Percentiles rank a stretch among this genome's conserved stretches.
phyloP scores from a whole-genome alignment of 2,888 invertebrate genomes.

The Sesia apiformis region DNA sequence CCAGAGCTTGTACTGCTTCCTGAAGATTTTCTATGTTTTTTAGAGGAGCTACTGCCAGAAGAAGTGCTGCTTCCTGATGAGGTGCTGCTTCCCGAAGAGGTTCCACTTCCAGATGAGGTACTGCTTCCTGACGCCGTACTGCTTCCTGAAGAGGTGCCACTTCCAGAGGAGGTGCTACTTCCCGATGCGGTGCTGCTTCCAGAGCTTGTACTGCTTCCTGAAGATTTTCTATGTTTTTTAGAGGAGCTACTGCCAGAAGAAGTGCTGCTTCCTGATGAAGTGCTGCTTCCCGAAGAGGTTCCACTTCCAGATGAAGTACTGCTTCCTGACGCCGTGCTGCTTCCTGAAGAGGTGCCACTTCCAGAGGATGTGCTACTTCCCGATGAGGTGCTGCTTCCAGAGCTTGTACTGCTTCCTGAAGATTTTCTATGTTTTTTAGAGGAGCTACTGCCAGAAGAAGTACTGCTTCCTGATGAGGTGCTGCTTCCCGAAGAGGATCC shows the following conservation, averaged over 20 bases:
- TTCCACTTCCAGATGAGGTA: no score
- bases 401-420: not conserved
- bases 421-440: not conserved
- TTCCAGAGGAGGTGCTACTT: not conserved
- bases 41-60: not conserved
- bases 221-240: not conserved
- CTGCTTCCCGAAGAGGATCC: not conserved
- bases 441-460: not conserved
- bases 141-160: not conserved
- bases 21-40: not conserved
- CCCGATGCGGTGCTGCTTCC: not conserved
- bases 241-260: not conserved
- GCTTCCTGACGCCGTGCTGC: no score
- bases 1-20: not conserved
- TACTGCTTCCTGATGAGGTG: not conserved
- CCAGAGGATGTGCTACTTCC: not conserved
- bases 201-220: not conserved
- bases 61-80: not conserved
- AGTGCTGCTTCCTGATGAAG: not conserved
- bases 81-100: not conserved
- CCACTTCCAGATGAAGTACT: not conserved
- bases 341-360: not conserved
- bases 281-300: not conserved
- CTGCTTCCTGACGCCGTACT: not conserved
- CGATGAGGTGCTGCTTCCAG: not conserved